Evolutionary conservation across 2,888 invertebrate genomes (phyloP), one percentile per base, ranked within the genome.

Genomic region (Leptopilina myrica): DNA sequence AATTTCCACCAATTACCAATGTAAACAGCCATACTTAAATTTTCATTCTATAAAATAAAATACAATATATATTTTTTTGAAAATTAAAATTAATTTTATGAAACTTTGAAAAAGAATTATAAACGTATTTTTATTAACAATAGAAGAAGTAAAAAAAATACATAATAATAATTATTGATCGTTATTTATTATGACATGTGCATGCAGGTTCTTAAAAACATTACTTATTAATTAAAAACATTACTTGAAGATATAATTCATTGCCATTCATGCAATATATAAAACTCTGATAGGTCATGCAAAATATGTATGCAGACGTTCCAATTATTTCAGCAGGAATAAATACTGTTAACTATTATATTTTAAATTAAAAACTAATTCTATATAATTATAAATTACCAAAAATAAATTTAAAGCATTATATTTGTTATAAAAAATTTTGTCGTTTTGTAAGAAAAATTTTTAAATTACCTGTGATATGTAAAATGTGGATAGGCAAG

Each of bases 251-350:
- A 73, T 84, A 43, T 20, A 89, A 79, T 80, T 89, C 89, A 80
- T 89, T 89, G 20, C 89, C 89, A 53, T 88, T 87, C 87, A 88
- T 89, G 66, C 89, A 89, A 69, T 84, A 89, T 76, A 88, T 87
- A 69, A 89, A 89, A 53, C 89, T 86, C 77, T 89, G 89, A 76
- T 89, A 89, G 3, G 81, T 85, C 87, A 88, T 88, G 26, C 87
- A 88, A 43, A 85, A 86, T 64, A 86, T 83, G 40, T 87, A 88
- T 73, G 85, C 83, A 9, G 83, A 76, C 83, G 87, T 87, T 4
- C 89, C 89, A 33, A 86, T 80, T 0, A 88, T 77, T 62, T 88
- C 84, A 0, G 84, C 84, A 14, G 86, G 84, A 15, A 86, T 79
- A 53, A 85, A 87, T 76, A 84, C 67, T 33, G 80, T 84, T 84